Percentiles rank a stretch among this genome's conserved stretches.
These are phyloP conservation scores for Melanogrammus aeglefinus DNA, from an alignment of 2,797 vertebrate genomes.

Conservation along the genomic window DNA sequence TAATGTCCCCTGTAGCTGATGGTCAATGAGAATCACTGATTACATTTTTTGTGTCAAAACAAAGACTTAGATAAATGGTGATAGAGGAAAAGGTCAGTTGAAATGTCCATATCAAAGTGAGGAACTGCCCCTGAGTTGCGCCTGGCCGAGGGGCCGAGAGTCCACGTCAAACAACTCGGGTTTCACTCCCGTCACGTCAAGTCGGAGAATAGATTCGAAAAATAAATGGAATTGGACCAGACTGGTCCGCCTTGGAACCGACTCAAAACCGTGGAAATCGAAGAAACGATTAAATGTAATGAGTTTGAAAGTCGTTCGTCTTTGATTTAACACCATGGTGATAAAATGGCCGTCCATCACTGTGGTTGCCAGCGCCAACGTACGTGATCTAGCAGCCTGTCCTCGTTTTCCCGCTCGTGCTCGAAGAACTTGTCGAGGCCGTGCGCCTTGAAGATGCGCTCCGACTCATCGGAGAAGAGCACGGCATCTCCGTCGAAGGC, in stretches of 20 bases:
- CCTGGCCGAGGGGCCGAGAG: background rate
- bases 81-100: background rate
- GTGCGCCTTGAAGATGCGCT: constrained; percentile 93
- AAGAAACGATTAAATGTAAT: too few relatives aligned
- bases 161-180: background rate
- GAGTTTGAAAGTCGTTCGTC: too few relatives aligned
- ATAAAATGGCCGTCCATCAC: too few relatives aligned
- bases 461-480: constrained; percentile 95
- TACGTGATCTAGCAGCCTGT: constrained; percentile 91
- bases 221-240: background rate
- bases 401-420: constrained; percentile 88
- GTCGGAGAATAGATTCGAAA: background rate
- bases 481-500: constrained; percentile 95
- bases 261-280: background rate
- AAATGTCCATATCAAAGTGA: background rate
- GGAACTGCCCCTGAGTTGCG: background rate
- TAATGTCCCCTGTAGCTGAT: background rate
- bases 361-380: constrained; percentile 19
- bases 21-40: background rate
- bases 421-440: constrained; percentile 96
- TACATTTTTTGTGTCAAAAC: background rate
- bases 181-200: background rate
- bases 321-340: too few relatives aligned
- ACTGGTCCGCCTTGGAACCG: background rate
- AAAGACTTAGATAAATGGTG: background rate